A percentile compares a stretch with the other conserved stretches of the same genome.
phyloP scores from a whole-genome alignment of 2,797 vertebrate species.

The Eutrigla gurnardus region DNA sequence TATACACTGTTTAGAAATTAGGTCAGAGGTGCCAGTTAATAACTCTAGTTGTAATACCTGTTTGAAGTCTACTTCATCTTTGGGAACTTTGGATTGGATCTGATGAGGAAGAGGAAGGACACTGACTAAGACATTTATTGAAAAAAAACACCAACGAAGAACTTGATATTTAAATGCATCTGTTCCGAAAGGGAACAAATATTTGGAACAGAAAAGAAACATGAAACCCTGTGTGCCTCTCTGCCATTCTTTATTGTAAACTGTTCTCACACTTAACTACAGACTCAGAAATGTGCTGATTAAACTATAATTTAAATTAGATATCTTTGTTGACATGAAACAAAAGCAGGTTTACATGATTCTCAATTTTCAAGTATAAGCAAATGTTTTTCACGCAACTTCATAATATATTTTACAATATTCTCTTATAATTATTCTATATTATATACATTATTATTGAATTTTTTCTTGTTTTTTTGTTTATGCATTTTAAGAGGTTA shows the following conservation, averaged over 20 bases:
- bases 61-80: slow-evolving; percentile 52
- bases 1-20: not conserved
- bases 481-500: too few relatives aligned
- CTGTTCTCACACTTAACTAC: slow-evolving; percentile 10
- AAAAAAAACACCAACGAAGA: not conserved
- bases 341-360: not conserved
- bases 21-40: not conserved
- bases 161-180: not conserved
- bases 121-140: not conserved
- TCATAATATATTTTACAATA: too few relatives aligned
- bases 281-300: not conserved
- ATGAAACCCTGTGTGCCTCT: slow-evolving; percentile 10
- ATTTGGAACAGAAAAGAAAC: slow-evolving; percentile 26
- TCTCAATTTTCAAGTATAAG: not conserved
- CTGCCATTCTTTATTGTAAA: slow-evolving; percentile 18
- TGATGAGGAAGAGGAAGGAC: slow-evolving; percentile 38
- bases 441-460: too few relatives aligned
- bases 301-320: not conserved
- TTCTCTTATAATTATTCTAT: too few relatives aligned
- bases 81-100: slow-evolving; percentile 38
- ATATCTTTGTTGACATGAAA: not conserved
- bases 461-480: too few relatives aligned
- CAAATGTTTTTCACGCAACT: too few relatives aligned
- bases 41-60: slow-evolving; percentile 51
- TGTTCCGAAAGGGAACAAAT: slow-evolving; percentile 6